phyloP scores from a whole-genome alignment of 1,140 invertebrate genomes.

The Sinonovacula constricta region DNA sequence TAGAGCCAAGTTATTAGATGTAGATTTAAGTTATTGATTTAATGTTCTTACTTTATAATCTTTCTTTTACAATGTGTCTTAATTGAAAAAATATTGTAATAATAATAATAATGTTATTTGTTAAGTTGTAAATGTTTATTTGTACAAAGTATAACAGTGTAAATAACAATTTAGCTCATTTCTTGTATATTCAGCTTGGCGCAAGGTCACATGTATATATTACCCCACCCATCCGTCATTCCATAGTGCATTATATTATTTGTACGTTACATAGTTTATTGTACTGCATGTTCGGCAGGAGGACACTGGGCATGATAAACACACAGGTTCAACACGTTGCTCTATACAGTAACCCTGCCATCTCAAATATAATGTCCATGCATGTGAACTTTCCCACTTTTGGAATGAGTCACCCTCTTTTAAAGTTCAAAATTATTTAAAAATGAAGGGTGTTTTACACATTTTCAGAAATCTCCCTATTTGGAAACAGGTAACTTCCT shows the following conservation, averaged over 20 bases:
- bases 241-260: slow-evolving; percentile 35
- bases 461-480: too few species aligned
- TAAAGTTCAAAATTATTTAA: too few species aligned
- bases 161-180: slow-evolving; percentile 3
- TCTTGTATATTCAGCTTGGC: slow-evolving; percentile 5
- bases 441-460: too few species aligned
- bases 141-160: slow-evolving; percentile 27
- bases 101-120: not conserved
- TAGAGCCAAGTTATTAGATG: not conserved
- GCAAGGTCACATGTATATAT: slow-evolving; percentile 2
- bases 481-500: too few species aligned
- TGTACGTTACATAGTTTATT: slow-evolving; percentile 8
- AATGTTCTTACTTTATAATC: not conserved
- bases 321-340: slow-evolving; percentile 23
- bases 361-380: too few species aligned
- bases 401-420: too few species aligned
- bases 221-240: slow-evolving; percentile 38
- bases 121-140: slow-evolving; percentile 19
- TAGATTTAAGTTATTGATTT: not conserved
- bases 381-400: too few species aligned
- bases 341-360: too few species aligned
- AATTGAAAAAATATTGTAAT: not conserved
- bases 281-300: slow-evolving; percentile 33
- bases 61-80: not conserved
- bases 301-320: slow-evolving; percentile 25